Conservation (phyloP, 2,888 invertebrate genomes). For the Gortyna flavago region DNA sequence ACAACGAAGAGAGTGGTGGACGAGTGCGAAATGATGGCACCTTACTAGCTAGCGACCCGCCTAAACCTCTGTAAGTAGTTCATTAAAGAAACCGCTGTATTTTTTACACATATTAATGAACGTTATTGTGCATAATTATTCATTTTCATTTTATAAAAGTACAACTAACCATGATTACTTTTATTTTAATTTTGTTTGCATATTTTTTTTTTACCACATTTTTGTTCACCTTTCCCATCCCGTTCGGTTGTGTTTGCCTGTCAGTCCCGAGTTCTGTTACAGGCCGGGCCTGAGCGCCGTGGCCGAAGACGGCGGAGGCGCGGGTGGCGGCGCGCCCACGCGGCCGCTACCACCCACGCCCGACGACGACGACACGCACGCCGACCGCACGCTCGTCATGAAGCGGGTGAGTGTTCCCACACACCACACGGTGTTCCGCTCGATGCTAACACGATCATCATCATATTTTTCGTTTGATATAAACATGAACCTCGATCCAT, state of each 20-base stretch:
- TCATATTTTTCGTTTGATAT: slow-evolving; percentile 35
- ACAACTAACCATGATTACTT: slow-evolving; percentile 50
- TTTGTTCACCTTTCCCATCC: slow-evolving; percentile 68
- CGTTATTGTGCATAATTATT: neutral
- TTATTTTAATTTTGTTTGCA: slow-evolving; percentile 68
- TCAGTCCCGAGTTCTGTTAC: slow-evolving; percentile 96
- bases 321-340: slow-evolving; percentile 94
- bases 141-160: slow-evolving; percentile 6
- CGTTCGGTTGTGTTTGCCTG: slow-evolving; percentile 79
- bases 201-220: slow-evolving; percentile 65
- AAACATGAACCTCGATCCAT: slow-evolving; percentile 35
- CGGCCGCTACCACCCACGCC: slow-evolving; percentile 98
- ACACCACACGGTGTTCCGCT: slow-evolving; percentile 10
- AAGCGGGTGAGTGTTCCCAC: slow-evolving; percentile 94
- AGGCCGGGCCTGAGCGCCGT: slow-evolving; percentile 92
- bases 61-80: slow-evolving; percentile 97
- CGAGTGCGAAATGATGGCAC: slow-evolving; percentile 97
- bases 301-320: slow-evolving; percentile 71
- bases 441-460: slow-evolving; percentile 63
- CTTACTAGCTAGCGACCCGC: slow-evolving; percentile 98
- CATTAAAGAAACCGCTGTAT: neutral
- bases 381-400: slow-evolving; percentile 97
- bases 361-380: slow-evolving; percentile 95
- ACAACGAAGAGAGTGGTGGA: slow-evolving; percentile 95
- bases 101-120: neutral